These are phyloP conservation scores for Cathartes aura DNA, from an alignment of 2,113 vertebrate genomes.

Conservation along the genomic window DNA sequence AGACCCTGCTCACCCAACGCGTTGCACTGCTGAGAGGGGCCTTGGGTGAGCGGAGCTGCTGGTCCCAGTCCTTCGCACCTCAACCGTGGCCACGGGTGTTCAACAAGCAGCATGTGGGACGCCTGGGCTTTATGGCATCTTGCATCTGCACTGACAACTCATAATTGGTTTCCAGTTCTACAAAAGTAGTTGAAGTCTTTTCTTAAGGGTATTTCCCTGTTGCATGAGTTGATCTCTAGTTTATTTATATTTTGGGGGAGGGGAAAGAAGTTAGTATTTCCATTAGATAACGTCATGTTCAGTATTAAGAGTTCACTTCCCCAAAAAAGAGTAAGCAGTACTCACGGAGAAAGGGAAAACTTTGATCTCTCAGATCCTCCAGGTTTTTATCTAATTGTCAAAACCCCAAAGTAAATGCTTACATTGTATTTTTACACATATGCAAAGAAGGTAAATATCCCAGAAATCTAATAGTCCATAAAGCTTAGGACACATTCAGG, in stretches of 20 bases:
- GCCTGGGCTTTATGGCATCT: background rate
- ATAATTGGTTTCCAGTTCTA: background rate
- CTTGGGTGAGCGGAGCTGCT: background rate
- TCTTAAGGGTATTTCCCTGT: background rate
- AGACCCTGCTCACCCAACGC: background rate
- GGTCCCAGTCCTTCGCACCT: background rate
- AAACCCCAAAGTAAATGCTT: background rate
- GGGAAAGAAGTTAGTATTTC: background rate
- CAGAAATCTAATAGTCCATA: background rate
- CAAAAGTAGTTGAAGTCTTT: background rate
- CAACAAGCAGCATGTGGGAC: background rate
- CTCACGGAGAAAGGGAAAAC: background rate
- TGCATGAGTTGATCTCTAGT: background rate
- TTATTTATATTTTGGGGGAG: background rate
- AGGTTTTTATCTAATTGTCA: background rate
- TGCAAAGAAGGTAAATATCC: background rate
- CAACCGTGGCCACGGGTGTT: accelerated
- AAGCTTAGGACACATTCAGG: background rate
- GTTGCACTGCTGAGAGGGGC: no score
- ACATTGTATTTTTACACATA: background rate
- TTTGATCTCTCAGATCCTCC: background rate
- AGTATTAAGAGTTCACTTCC: background rate
- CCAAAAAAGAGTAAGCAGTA: background rate
- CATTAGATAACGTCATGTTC: background rate
- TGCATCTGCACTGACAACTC: background rate